Evolutionary conservation across 2,888 invertebrate species (phyloP).

Genomic region (Caenorhabditis zanzibari): DNA sequence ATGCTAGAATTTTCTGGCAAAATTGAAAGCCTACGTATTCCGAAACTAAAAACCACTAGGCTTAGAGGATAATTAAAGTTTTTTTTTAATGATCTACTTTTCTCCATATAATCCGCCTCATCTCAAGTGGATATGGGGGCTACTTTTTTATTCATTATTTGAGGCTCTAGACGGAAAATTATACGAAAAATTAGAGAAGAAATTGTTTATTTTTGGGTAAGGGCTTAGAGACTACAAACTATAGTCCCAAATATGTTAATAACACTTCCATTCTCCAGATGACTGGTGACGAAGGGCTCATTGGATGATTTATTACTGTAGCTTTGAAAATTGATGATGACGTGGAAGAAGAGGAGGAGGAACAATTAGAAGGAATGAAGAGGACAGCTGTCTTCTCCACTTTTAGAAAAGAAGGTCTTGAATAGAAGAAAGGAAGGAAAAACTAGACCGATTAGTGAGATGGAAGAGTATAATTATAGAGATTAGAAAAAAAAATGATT

Average conservation of each 20-base stretch:
- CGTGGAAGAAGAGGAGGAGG: background rate
- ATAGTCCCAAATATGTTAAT: slow-evolving; percentile 37
- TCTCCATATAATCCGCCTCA: background rate
- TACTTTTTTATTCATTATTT: slow-evolving; percentile 1
- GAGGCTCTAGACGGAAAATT: background rate
- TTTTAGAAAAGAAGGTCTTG: slow-evolving; percentile 39
- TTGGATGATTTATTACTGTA: slow-evolving; percentile 57
- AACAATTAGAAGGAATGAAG: slow-evolving; percentile 37
- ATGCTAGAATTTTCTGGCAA: background rate
- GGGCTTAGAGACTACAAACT: too few relatives aligned
- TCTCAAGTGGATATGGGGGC: slow-evolving; percentile 19
- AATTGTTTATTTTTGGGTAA: background rate
- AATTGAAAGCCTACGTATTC: too few relatives aligned
- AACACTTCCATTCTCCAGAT: background rate
- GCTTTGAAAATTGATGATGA: slow-evolving; percentile 21
- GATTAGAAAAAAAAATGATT: background rate
- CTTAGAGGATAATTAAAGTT: slow-evolving; percentile 6
- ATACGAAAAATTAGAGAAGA: background rate
- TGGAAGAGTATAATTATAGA: background rate
- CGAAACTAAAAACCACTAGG: too few relatives aligned
- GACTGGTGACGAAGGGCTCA: too few relatives aligned
- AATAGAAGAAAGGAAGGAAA: background rate
- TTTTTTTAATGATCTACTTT: background rate
- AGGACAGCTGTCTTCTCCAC: slow-evolving; percentile 37
- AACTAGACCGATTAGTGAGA: slow-evolving; percentile 47